These are phyloP conservation scores for Acrobasis repandana DNA, from an alignment of 2,888 invertebrate genomes.

Conservation along the genomic window DNA sequence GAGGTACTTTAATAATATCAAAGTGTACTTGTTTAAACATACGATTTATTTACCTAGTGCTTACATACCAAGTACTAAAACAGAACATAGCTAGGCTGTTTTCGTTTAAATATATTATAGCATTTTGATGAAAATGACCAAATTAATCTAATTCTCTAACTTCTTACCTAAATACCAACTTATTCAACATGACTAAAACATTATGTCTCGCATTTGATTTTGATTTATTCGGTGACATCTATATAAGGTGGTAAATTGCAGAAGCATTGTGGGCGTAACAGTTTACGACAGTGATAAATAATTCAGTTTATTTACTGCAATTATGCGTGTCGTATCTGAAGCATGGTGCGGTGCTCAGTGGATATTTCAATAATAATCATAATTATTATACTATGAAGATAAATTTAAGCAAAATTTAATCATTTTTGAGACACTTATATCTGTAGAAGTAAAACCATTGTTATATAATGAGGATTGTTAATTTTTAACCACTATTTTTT, in stretches of 20 bases:
- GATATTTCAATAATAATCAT: not conserved
- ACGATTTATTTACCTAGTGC: no score
- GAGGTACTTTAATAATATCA: no score
- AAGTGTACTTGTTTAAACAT: not conserved
- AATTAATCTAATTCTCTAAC: not conserved
- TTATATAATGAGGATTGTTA: no score
- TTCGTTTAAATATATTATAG: no score
- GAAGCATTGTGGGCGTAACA: slow-evolving; percentile 31
- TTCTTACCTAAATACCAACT: not conserved
- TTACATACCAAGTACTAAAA: no score
- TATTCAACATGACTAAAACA: not conserved
- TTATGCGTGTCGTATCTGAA: slow-evolving; percentile 46
- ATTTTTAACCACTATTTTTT: no score
- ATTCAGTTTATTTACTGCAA: slow-evolving; percentile 42
- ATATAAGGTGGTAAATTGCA: slow-evolving; percentile 20
- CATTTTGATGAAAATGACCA: not conserved
- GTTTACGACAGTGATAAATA: slow-evolving; percentile 33
- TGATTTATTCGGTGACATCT: slow-evolving; percentile 21
- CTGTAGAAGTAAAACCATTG: no score
- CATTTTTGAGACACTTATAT: no score
- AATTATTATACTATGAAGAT: not conserved
- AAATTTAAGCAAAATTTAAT: not conserved
- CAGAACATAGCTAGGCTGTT: no score
- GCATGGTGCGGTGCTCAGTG: slow-evolving; percentile 26
- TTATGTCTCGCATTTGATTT: not conserved